Percentiles rank a stretch among this genome's conserved stretches.
These are phyloP conservation scores for Adela reaumurella DNA, from an alignment of 2,888 invertebrate genomes.

Conservation along the genomic window DNA sequence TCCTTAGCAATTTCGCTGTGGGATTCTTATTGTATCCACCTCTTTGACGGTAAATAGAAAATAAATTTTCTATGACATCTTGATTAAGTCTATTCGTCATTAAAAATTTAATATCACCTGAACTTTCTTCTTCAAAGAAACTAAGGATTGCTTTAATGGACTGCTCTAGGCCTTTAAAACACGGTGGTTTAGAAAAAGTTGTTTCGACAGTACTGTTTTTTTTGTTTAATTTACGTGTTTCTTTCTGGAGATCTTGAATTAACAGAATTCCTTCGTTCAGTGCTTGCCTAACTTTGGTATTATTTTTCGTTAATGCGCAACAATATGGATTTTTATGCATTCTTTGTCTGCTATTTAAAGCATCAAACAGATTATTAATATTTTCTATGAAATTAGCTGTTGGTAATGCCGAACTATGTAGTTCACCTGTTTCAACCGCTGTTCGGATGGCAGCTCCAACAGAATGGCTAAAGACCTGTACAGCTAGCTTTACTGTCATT, in stretches of 20 bases:
- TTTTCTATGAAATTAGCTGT: conserved; percentile 7
- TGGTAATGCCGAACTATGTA: neutral
- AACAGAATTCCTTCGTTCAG: conserved; percentile 3
- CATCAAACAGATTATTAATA: conserved; percentile 8
- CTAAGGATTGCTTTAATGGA: conserved; percentile 6
- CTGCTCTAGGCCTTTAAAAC: too few relatives aligned
- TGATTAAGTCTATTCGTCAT: conserved; percentile 12
- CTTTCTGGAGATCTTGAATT: too few relatives aligned
- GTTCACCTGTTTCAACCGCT: too few relatives aligned
- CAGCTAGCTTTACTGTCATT: too few relatives aligned
- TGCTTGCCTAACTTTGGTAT: conserved; percentile 3
- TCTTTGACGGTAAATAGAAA: conserved; percentile 12
- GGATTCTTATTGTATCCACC: conserved; percentile 13
- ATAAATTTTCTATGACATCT: conserved; percentile 13
- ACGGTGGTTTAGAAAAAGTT: too few relatives aligned
- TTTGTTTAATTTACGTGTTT: too few relatives aligned
- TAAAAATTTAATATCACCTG: conserved; percentile 9
- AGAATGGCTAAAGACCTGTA: too few relatives aligned
- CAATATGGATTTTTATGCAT: conserved; percentile 8
- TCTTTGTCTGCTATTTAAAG: conserved; percentile 7
- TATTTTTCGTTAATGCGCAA: conserved; percentile 6
- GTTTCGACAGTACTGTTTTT: too few relatives aligned
- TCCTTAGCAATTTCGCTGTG: conserved; percentile 8
- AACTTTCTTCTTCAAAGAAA: conserved; percentile 7
- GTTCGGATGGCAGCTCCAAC: too few relatives aligned